Evolutionary conservation across 2,888 invertebrate species (phyloP).

Genomic region (Lottia gigantea): DNA sequence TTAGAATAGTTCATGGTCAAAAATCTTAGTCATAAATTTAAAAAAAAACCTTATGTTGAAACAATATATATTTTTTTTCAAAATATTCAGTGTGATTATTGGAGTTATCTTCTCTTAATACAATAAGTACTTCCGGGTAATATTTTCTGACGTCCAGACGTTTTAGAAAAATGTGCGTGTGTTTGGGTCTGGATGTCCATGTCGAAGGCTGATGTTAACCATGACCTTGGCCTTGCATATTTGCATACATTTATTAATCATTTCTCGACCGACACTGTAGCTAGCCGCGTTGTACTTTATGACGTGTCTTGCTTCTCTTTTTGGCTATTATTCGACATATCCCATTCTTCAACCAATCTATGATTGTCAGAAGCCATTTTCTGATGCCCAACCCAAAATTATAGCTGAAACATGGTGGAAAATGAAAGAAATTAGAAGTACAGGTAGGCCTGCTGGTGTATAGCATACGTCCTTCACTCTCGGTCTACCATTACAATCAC

Average conservation of each 20-base stretch:
- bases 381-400: not conserved
- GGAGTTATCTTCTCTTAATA: too few relatives aligned
- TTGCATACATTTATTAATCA: slow-evolving; percentile 29
- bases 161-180: too few relatives aligned
- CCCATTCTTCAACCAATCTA: slow-evolving; percentile 5
- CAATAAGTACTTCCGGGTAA: too few relatives aligned
- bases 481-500: not conserved
- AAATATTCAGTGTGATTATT: too few relatives aligned
- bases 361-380: not conserved
- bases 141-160: too few relatives aligned
- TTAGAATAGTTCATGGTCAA: too few relatives aligned
- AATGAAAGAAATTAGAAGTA: slow-evolving; percentile 4
- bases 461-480: not conserved
- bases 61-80: too few relatives aligned
- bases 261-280: slow-evolving; percentile 24
- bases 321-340: slow-evolving; percentile 19
- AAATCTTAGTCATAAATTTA: too few relatives aligned
- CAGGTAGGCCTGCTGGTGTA: slow-evolving; percentile 6
- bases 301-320: slow-evolving; percentile 27
- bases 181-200: not conserved
- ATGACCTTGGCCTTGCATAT: slow-evolving; percentile 23
- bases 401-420: slow-evolving; percentile 1
- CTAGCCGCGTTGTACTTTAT: slow-evolving; percentile 17
- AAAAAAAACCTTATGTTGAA: too few relatives aligned
- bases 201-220: not conserved